These are phyloP conservation scores for Spondyliosoma cantharus DNA, from an alignment of 2,797 vertebrate species.

Conservation along the genomic window DNA sequence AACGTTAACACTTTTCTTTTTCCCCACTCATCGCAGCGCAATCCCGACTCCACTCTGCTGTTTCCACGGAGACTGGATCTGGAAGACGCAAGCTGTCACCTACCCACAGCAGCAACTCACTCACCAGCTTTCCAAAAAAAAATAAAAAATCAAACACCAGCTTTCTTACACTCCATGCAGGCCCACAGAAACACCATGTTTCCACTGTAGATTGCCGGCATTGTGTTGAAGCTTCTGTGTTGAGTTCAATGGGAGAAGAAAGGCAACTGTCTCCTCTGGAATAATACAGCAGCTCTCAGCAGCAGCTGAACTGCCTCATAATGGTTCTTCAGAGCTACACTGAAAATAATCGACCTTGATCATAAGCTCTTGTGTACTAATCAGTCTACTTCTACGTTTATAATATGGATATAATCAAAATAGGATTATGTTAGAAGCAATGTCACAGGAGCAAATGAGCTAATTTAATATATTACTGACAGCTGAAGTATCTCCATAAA, in stretches of 20 bases:
- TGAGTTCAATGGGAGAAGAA: conserved; percentile 68
- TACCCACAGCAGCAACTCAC: conserved; percentile 56
- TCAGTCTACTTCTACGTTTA: conserved; percentile 55
- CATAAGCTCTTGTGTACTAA: conserved; percentile 62
- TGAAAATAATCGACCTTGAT: conserved; percentile 74
- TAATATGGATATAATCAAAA: conserved; percentile 63
- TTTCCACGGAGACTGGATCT: conserved; percentile 76
- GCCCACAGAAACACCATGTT: conserved; percentile 60
- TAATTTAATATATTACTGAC: conserved; percentile 45
- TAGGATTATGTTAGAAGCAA: conserved; percentile 43
- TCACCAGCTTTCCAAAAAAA: conserved; percentile 60
- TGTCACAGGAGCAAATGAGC: conserved; percentile 47
- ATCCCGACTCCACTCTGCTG: conserved; percentile 50
- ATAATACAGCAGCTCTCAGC: conserved; percentile 64
- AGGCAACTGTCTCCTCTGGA: conserved; percentile 73
- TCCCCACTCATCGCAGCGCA: conserved; percentile 35
- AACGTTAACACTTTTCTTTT: conserved; percentile 72
- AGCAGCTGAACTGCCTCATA: conserved; percentile 52
- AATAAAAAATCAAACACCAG: conserved; percentile 65
- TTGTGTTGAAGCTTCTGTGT: conserved; percentile 68
- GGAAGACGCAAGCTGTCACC: conserved; percentile 70
- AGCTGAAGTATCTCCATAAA: conserved; percentile 53
- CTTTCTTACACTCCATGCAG: conserved; percentile 58
- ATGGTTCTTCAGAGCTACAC: conserved; percentile 47
- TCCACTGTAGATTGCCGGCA: conserved; percentile 71